Conservation (phyloP, 2,797 vertebrate genomes). For the Catharus ustulatus region DNA sequence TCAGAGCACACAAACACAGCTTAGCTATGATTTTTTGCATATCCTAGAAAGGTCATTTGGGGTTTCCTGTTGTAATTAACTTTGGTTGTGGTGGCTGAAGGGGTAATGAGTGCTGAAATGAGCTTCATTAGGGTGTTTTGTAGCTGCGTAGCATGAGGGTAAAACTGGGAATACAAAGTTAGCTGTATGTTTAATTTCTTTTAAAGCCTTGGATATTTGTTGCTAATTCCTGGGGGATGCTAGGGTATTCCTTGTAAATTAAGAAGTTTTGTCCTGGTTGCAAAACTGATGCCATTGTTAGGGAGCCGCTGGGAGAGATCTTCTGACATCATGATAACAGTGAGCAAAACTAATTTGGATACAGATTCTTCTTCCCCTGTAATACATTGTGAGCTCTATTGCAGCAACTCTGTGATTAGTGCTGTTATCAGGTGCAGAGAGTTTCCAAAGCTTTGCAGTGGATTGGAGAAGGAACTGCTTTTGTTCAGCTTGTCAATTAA, state of each 20-base stretch:
- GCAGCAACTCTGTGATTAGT: neutral
- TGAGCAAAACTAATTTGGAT: neutral
- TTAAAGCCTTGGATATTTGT: neutral
- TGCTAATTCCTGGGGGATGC: neutral
- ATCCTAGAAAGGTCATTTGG: neutral
- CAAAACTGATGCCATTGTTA: neutral
- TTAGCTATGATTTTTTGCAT: neutral
- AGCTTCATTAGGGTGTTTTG: neutral
- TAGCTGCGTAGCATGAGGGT: neutral
- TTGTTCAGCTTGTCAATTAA: neutral
- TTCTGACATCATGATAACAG: neutral
- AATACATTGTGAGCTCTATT: neutral
- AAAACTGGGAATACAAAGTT: neutral
- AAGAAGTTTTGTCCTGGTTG: neutral
- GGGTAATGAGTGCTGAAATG: neutral
- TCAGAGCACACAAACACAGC: neutral
- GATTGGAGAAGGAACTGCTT: neutral
- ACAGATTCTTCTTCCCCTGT: neutral
- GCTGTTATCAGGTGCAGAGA: neutral
- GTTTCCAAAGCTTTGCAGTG: neutral
- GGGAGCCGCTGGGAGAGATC: neutral
- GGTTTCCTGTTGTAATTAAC: neutral
- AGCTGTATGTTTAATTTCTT: neutral
- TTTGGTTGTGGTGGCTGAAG: neutral
- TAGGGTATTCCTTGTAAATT: neutral